phyloP scores from a whole-genome alignment of 2,113 vertebrate species.

The Labeo catla region DNA sequence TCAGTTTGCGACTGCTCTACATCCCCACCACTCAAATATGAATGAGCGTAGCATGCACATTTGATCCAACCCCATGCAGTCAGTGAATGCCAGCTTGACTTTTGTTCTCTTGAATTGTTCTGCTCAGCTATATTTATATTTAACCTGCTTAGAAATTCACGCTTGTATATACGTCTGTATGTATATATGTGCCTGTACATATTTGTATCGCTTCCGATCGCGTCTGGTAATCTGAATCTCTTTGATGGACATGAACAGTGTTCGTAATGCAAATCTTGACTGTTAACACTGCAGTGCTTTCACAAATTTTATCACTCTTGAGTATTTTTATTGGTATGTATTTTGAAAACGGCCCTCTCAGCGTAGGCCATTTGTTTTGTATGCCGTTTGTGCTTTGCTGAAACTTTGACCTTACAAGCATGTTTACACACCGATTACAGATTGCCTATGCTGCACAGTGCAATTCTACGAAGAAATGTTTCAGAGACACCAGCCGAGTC shows the following conservation, averaged over 20 bases:
- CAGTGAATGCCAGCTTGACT: slow-evolving; percentile 34
- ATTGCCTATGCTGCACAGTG: slow-evolving; percentile 46
- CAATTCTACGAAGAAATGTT: slow-evolving; percentile 38
- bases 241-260: slow-evolving; percentile 37
- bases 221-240: slow-evolving; percentile 36
- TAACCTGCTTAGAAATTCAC: slow-evolving; percentile 48
- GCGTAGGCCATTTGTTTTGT: slow-evolving; percentile 23
- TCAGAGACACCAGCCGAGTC: slow-evolving; percentile 49
- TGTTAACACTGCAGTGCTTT: slow-evolving; percentile 54
- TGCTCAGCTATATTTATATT: slow-evolving; percentile 50
- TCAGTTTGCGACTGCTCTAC: background rate
- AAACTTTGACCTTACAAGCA: slow-evolving; percentile 31
- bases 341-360: slow-evolving; percentile 5
- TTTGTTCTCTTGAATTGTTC: slow-evolving; percentile 48
- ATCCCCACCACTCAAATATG: background rate
- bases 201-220: slow-evolving; percentile 42
- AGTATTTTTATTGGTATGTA: slow-evolving; percentile 43
- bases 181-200: slow-evolving; percentile 47
- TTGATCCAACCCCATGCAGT: slow-evolving; percentile 26
- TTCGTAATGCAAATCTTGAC: slow-evolving; percentile 50
- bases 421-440: slow-evolving; percentile 50
- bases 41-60: slow-evolving; percentile 52
- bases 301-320: background rate
- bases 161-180: slow-evolving; percentile 49
- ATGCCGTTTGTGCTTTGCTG: slow-evolving; percentile 38